Conservation (phyloP, 2,797 vertebrate genomes). For the Gallinago solitaria region DNA sequence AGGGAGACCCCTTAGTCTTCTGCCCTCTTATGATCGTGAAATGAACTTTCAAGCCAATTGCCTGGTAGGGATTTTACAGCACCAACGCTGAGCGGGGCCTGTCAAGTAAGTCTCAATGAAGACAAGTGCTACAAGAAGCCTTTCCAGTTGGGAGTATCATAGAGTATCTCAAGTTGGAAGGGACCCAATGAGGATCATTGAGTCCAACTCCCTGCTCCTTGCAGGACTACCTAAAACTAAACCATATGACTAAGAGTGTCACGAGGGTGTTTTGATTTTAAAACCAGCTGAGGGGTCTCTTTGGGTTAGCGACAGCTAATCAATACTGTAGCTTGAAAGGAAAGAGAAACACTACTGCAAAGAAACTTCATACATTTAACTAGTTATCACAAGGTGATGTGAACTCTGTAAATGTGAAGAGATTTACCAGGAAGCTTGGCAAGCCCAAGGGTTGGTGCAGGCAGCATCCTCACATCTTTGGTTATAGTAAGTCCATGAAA, state of each 20-base stretch:
- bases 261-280: background rate
- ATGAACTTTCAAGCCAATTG: rapidly evolving
- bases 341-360: background rate
- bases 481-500: background rate
- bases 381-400: background rate
- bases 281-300: background rate
- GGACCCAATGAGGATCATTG: background rate
- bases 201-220: background rate
- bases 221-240: background rate
- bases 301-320: background rate
- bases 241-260: background rate
- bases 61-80: background rate
- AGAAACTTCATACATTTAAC: background rate
- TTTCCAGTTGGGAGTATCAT: background rate
- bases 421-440: background rate
- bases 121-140: background rate
- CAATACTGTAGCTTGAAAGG: background rate
- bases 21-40: background rate
- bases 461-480: background rate
- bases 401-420: background rate
- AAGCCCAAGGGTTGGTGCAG: background rate
- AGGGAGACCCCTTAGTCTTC: background rate
- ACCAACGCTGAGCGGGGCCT: background rate
- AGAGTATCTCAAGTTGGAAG: background rate
- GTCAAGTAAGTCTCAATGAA: background rate